Conservation (phyloP, 2,113 vertebrate genomes). For the Bubo blakistoni region DNA sequence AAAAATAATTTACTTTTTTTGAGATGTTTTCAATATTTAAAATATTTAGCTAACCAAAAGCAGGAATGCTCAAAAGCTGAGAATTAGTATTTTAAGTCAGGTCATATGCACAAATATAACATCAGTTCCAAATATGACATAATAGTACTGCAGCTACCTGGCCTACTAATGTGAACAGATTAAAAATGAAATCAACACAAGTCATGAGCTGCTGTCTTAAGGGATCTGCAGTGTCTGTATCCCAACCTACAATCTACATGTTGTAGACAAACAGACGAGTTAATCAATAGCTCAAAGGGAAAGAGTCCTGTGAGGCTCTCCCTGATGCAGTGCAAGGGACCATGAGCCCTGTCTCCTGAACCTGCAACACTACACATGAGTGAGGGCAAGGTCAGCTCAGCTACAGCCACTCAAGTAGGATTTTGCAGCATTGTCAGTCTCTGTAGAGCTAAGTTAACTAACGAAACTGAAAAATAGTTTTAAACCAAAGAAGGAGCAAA, state of each 20-base stretch:
- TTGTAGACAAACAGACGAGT: not conserved
- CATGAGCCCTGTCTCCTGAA: not conserved
- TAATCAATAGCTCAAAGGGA: not conserved
- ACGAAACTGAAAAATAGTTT: not conserved
- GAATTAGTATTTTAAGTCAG: not conserved
- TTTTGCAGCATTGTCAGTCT: not conserved
- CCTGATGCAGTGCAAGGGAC: not conserved
- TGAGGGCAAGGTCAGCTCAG: not conserved
- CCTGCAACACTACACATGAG: rapidly evolving
- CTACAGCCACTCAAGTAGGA: not conserved
- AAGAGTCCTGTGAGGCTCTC: not conserved
- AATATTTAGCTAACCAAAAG: not conserved
- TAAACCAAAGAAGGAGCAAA: not conserved
- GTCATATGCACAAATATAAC: not conserved
- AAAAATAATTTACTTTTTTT: not conserved
- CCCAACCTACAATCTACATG: not conserved
- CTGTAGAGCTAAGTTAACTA: not conserved
- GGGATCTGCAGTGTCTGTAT: not conserved
- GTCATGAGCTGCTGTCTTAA: not conserved
- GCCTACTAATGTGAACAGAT: not conserved
- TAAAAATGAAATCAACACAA: not conserved
- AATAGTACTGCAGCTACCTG: not conserved
- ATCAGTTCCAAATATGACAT: not conserved
- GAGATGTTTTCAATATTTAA: not conserved
- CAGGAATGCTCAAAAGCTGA: not conserved